Base-by-base conservation (phyloP, 2,113 vertebrate genomes). In the Ptilonorhynchus violaceus region DNA sequence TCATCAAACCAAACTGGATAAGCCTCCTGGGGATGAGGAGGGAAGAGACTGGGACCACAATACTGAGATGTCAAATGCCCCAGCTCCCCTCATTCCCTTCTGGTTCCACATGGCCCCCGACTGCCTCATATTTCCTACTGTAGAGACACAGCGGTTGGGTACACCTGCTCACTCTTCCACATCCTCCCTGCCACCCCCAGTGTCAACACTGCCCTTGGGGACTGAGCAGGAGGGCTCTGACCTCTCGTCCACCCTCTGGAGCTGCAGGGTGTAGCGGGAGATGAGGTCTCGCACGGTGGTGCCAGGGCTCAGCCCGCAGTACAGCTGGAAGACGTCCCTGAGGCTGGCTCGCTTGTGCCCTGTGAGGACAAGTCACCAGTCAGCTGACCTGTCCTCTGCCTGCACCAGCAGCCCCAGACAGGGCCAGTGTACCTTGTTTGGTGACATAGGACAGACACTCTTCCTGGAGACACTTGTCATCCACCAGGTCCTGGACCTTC, bases 1-100 rank as follows among this genome's bases (percentile, higher is more conserved):
- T 99, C 99, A 99, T 99, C 89, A 99, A 97, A 21, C 99, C 99
- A 55, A 99, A 99, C 97, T 99, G 99, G 97, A 99, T 99, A 30
- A 99, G 98, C 95, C 98, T 99, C 97, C 99, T 99, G 50, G 31
- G 62, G 18, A 70, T 0, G 0, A 68, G 53, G 76, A 53, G 41
- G 15, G 6, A 59, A 67, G 18, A 72, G 21, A 62, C 15, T n/a
- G 55, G 17, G 21, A 44, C 14, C 28, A 14, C 5, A 5, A 7
- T 0, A 2, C 18, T 15, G 9, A 79, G 35, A n/a, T 30, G 50
- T 8, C 53, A 67, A 66, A 72, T 4, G 2, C 1, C 15, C 19
- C 56, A 42, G 27, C 21, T 67, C 30, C 13, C 19, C 5, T 4
- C 21, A 4, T 14, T 22, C 25, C n/a, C 13, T 70, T 47, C 56